Evolutionary conservation across 2,113 vertebrate genomes (phyloP).

Genomic region (Psittacula cyanocephala): DNA sequence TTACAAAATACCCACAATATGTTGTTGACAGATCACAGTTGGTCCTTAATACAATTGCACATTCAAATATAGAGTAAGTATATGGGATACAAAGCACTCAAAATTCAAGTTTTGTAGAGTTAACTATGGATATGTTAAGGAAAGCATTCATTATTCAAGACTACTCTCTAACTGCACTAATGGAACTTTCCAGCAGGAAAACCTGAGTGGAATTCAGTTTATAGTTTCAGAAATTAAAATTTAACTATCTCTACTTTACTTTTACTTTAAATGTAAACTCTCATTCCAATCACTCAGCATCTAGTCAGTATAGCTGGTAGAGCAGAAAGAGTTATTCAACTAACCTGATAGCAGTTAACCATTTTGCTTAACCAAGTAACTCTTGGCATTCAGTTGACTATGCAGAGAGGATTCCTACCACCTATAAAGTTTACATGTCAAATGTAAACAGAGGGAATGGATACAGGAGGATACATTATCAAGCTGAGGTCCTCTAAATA

Average conservation of each 20-base stretch:
- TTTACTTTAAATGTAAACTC: not conserved
- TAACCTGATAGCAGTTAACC: not conserved
- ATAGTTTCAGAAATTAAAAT: not conserved
- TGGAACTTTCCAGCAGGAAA: not conserved
- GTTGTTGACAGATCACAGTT: not conserved
- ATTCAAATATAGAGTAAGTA: not conserved
- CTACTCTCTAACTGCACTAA: not conserved
- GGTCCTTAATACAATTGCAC: not conserved
- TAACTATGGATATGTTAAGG: not conserved
- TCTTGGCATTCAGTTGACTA: not conserved
- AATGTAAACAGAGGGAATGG: not conserved
- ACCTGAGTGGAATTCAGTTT: not conserved
- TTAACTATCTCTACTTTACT: not conserved
- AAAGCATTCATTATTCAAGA: not conserved
- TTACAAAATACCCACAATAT: not conserved
- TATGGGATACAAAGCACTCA: not conserved
- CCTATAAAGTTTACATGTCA: not conserved
- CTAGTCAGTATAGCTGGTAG: not conserved
- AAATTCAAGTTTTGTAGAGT: not conserved
- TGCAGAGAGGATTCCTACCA: not conserved
- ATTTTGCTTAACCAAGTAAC: not conserved
- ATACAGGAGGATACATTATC: not conserved
- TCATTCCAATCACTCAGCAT: not conserved
- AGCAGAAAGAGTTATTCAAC: not conserved
- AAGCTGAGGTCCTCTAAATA: not conserved